Base-by-base conservation (phyloP, 2,113 vertebrate species). In the Eclectus roratus region DNA sequence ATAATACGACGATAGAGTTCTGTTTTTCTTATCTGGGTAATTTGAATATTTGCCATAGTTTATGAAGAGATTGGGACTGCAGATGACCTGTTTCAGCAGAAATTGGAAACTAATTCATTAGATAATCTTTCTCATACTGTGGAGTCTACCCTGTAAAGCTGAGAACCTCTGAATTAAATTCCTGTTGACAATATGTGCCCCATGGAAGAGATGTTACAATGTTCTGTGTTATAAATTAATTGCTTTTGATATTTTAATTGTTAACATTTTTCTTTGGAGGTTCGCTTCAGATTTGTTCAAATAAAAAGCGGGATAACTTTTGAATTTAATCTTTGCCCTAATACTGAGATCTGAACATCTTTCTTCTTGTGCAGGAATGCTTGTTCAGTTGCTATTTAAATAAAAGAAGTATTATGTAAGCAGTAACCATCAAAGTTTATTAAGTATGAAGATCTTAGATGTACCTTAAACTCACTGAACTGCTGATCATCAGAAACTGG, bases 401-500 rank as follows among this genome's bases (percentile, higher is more conserved):
- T 73, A 61, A 74, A 89, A 89, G 21, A 63, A 76, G 31, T 66
- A 52, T 71, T 78, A 78, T 74, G 27, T 91, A 92, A 91, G 50
- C 72, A 92, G 80, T 78, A 91, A 27, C n/a, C 23, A 78, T 52
- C 77, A 81, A 92, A 27, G 58, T 93, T 93, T 92, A 83, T 92
- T 91, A 91, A 90, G 91, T 73, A n/a, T 80, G 55, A 90, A 83
- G 79, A 53, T 85, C 85, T 91, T 83, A 72, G 53, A 61, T 72
- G 23, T 77, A 35, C 46, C 74, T 90, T 63, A 85, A 50, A 72
- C 76, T 83, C 63, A 19, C 76, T 94, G 85, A 85, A 77, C 63
- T 90, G 71, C 88, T 91, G 79, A 88, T 96, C 71, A 73, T 94
- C 88, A 95, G 80, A 90, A 85, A 83, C 49, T 73, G n/a, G 41